Conservation (phyloP, 1,140 invertebrate species). For the Agrilus planipennis region DNA sequence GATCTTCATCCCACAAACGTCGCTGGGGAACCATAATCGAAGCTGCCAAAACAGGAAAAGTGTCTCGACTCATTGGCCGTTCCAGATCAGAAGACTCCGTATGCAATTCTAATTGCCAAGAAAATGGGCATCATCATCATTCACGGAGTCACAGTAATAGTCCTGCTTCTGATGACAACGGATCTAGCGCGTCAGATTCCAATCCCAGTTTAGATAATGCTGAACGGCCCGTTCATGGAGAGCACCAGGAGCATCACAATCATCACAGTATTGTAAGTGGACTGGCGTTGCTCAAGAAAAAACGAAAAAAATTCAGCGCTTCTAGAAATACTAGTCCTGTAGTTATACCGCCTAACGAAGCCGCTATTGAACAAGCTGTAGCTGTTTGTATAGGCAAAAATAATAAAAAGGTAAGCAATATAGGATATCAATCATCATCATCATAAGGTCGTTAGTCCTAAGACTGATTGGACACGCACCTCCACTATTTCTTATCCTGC, state of each 20-base stretch:
- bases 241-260: constrained; percentile 5
- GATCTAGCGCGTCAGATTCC: constrained; percentile 34
- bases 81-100: constrained; percentile 72
- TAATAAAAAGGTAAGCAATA: constrained; percentile 25
- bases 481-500: too few relatives aligned
- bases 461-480: too few relatives aligned
- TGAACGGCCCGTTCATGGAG: constrained; percentile 11
- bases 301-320: constrained; percentile 67
- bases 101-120: constrained; percentile 50
- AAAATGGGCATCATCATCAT: constrained; percentile 33
- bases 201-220: constrained; percentile 38
- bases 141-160: constrained; percentile 33
- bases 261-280: constrained; percentile 36
- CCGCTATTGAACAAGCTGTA: constrained; percentile 23
- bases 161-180: constrained; percentile 32
- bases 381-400: constrained; percentile 18
- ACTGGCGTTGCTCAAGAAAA: constrained; percentile 56
- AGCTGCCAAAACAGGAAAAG: constrained; percentile 66
- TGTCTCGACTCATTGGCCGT: constrained; percentile 61
- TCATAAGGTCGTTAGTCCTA: too few relatives aligned
- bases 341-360: constrained; percentile 34
- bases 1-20: constrained; percentile 53
- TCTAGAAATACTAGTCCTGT: constrained; percentile 54
- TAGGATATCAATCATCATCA: background rate
- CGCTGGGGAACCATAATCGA: constrained; percentile 72